Evolutionary conservation across 2,797 vertebrate species (phyloP), one percentile per base, ranked within the genome.

Genomic region (Erpetoichthys calabaricus): DNA sequence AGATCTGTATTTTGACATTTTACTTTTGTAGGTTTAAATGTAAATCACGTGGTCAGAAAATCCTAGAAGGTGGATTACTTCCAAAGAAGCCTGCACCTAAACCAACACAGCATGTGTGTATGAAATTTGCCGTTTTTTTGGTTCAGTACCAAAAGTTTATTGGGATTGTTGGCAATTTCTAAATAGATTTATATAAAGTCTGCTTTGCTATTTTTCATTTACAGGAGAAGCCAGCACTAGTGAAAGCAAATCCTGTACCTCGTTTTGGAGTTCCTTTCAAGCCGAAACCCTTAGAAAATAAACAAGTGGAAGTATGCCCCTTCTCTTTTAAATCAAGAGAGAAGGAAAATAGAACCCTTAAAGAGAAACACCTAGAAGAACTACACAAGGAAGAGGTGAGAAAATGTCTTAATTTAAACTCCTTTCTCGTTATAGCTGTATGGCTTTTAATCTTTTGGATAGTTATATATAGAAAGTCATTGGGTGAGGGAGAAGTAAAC

Each of bases 281-380:
- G 56, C 82, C 84, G 2, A 80, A 77, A 49, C 44, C 75, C 41
- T 62, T 74, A 3, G 77, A 84, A 59, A 65, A 77, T 50, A 75
- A 73, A 63, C 71, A 70, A 0, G 70, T 86, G 62, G 79, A 83
- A 59, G 44, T 80, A 8, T 81, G 80, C 7, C 83, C 85, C 42
- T 87, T 87, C 60, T 87, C 85, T 44, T 87, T 87, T 0, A 76
- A 77, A 64, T 73, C 80, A 7, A 79, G 80, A 2, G 82, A 86
- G 70, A 78, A 62, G 62, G 80, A 85, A 41, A 56, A 77, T 47
- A 79, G 80, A 43, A 62, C 82, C 51, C 80, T 75, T 41, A 87
- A 86, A 56, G 80, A 82, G 67, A 86, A 74, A 55, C 86, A 78
- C 69, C 75, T 85, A 3, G 80, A 85, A 66, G 80, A 86, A 60